Base-by-base conservation (phyloP, 2,797 vertebrate species). In the Eulemur rubriventer region DNA sequence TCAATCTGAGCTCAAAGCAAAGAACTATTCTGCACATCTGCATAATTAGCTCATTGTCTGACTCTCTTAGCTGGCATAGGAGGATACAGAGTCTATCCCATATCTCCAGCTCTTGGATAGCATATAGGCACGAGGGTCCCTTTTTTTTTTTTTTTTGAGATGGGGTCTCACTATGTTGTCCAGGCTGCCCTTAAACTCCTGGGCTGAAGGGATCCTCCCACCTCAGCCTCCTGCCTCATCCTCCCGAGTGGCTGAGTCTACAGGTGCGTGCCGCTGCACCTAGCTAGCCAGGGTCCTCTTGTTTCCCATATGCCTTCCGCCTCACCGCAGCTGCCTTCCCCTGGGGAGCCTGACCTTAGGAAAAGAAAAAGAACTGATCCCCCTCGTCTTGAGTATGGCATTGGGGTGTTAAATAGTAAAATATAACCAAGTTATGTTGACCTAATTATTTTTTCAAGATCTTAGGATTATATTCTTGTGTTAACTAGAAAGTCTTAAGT, bases 401-500 rank as follows among this genome's bases (percentile, higher is more conserved):
- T 38, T 70, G 43, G 41, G 63, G 17, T 50, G 7, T 46, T 52
- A 61, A 59, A 63, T 38, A 46, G 57, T 90, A 75, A 95, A 78
- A 75, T 91, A 41, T 35, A 73, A 69, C 48, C 72, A 82, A 35
- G 38, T 88, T 81, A 69, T 18, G 48, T 46, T 88, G 85, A 52
- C 84, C 57, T 96, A 57, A 75, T 63, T 63, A 13, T 38, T 65
- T 43, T 88, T 90, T 76, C 73, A 73, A 86, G 76, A 90, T 10
- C 35, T 94, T 43, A 50, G 63, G 35, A 52, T 91, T 28, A 61
- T 38, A 57, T 63, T 57, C 75, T 72, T 65, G 17, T 69, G 46
- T 75, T 81, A 76, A 70, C 65, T 75, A 35, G 43, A 65, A 89
- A 95, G 55, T 50, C 43, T 86, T n/a, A 50, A 72, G 72, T 91